These are phyloP conservation scores for Coptodon bakossiorum DNA, from an alignment of 2,113 vertebrate genomes.

Conservation along the genomic window DNA sequence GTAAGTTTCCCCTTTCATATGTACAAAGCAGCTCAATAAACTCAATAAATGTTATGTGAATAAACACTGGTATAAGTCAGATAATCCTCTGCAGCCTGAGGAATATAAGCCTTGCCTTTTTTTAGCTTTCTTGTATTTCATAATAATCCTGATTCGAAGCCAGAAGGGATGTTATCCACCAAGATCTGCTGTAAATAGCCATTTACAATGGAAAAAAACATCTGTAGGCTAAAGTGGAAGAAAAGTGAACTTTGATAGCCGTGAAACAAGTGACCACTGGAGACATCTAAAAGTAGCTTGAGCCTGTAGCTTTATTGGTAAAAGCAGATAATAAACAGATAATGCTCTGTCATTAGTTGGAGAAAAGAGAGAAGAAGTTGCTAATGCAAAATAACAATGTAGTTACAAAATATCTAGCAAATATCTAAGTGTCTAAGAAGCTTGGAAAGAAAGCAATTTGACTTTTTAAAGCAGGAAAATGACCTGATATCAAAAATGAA, in stretches of 20 bases:
- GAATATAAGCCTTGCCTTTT: neutral
- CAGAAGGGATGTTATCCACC: neutral
- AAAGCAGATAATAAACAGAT: neutral
- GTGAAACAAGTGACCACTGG: neutral
- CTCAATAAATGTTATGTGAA: neutral
- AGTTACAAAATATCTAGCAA: neutral
- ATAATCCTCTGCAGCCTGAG: constrained; percentile 6
- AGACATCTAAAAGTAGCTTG: neutral
- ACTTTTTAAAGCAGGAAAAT: neutral
- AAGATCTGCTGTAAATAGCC: neutral
- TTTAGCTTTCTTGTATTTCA: neutral
- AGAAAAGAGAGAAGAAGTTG: neutral
- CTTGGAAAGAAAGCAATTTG: neutral
- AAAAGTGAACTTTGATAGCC: neutral
- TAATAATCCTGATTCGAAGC: constrained; percentile 1
- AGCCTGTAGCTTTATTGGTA: neutral
- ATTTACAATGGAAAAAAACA: neutral
- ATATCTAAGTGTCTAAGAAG: neutral
- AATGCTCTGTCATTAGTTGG: neutral
- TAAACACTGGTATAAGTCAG: neutral
- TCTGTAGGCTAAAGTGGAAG: neutral
- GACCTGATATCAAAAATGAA: neutral
- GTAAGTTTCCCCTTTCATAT: neutral
- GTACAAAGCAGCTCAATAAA: neutral
- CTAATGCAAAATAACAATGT: neutral